phyloP scores from a whole-genome alignment of 2,888 invertebrate species.

The Epinotia brunnichana region DNA sequence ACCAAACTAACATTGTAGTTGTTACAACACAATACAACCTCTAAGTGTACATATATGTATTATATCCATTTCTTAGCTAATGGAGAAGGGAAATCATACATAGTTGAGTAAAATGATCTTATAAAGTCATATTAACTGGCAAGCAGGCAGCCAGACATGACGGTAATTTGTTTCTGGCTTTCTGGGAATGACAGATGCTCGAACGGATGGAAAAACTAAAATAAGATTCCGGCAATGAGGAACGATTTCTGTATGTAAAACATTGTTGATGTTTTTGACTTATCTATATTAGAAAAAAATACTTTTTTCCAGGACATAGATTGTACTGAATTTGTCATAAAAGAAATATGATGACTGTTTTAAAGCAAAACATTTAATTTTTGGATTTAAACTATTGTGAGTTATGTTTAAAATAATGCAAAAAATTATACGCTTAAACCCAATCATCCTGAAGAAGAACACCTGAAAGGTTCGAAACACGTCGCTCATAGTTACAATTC shows the following conservation, averaged over 20 bases:
- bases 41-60: too few relatives aligned
- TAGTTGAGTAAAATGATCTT: conserved; percentile 12
- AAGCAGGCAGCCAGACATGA: conserved; percentile 29
- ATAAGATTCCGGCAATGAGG: conserved; percentile 28
- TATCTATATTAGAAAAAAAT: too few relatives aligned
- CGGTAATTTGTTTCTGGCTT: conserved; percentile 39
- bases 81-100: conserved; percentile 1
- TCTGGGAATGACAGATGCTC: conserved; percentile 38
- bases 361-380: too few relatives aligned
- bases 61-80: background rate
- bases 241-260: conserved; percentile 35
- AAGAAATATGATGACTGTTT: too few relatives aligned
- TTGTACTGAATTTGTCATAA: too few relatives aligned
- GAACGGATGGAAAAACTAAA: conserved; percentile 35
- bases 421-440: too few relatives aligned
- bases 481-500: too few relatives aligned
- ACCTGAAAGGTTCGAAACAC: too few relatives aligned
- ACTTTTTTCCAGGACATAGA: background rate
- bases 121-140: conserved; percentile 32
- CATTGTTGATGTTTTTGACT: conserved; percentile 10
- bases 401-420: too few relatives aligned
- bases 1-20: too few relatives aligned
- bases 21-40: background rate
- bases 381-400: too few relatives aligned
- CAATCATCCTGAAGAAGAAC: too few relatives aligned